phyloP scores from a whole-genome alignment of 2,113 vertebrate genomes.

The Drymodes brunneopygia region DNA sequence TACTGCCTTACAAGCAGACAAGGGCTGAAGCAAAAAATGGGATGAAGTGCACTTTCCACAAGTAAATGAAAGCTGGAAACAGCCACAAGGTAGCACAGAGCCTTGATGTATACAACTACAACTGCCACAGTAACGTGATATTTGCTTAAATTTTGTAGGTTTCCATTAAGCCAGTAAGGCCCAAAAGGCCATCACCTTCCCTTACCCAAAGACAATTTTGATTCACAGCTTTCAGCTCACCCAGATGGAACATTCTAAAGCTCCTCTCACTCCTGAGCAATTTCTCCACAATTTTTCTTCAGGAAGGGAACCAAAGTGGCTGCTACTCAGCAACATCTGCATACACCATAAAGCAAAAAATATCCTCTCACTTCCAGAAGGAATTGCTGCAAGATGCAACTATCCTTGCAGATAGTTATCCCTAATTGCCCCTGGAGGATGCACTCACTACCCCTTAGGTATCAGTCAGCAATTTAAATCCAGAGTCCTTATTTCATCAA shows the following conservation, averaged over 20 bases:
- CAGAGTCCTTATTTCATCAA: background rate
- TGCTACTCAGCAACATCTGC: background rate
- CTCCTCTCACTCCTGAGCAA: background rate
- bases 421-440: background rate
- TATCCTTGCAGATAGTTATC: background rate
- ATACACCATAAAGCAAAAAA: background rate
- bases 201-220: background rate
- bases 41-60: background rate
- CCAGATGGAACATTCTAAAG: background rate
- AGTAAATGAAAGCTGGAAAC: background rate
- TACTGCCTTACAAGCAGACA: background rate
- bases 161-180: background rate
- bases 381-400: background rate
- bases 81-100: background rate
- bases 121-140: background rate
- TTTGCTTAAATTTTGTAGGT: background rate
- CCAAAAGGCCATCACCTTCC: background rate
- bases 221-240: background rate
- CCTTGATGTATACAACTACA: background rate
- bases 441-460: background rate
- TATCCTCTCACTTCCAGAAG: background rate
- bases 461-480: background rate
- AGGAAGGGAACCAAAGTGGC: background rate
- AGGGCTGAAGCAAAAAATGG: fast-evolving
- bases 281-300: background rate